Evolutionary conservation across 2,113 vertebrate genomes (phyloP), one percentile per base, ranked within the genome.

Genomic region (Poeciliopsis prolifica): DNA sequence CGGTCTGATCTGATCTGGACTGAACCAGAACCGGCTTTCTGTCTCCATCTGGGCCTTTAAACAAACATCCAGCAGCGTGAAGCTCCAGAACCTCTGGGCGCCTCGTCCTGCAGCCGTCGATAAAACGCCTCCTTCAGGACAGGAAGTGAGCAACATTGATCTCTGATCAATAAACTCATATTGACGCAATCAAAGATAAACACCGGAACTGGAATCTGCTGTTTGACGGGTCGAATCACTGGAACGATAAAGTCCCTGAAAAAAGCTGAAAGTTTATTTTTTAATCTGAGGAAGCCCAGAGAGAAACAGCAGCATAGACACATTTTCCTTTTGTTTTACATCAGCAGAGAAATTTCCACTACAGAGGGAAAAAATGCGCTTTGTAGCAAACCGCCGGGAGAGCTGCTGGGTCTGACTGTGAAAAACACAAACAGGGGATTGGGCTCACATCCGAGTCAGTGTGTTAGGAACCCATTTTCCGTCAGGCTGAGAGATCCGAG

Each of bases 81-180:
- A 72, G 63, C 75, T 78, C 76, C 64, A 54, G 44, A 17, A 48
- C 14, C 44, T 48, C 44, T 1, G 72, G 66, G 73, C 37, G 75
- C 33, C 70, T 85, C 74, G 69, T 75, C 77, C 76, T 9, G 65
- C 58, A 28, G 22, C 40, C 37, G 30, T 76, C 70, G 11, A 84
- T 81, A 76, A 71, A 79, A 61, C 28, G 8, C 9, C 42, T 26
- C 58, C 64, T 60, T 42, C 70, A n/a, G 8, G 17, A 60, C 76
- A 4, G 3, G 73, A 71, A 65, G 68, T 28, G 48, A 80, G 75
- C 75, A 24, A 61, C 63, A 35, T 35, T 83, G 79, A 78, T 76
- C 66, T 3, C 66, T 26, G 61, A 88, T 88, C 87, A 81, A 87
- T 86, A 69, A 26, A 22, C 1, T 48, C 70, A 75, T 66, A 85